Evolutionary conservation across 2,888 invertebrate species (phyloP).

Genomic region (Apotomis betuletana): DNA sequence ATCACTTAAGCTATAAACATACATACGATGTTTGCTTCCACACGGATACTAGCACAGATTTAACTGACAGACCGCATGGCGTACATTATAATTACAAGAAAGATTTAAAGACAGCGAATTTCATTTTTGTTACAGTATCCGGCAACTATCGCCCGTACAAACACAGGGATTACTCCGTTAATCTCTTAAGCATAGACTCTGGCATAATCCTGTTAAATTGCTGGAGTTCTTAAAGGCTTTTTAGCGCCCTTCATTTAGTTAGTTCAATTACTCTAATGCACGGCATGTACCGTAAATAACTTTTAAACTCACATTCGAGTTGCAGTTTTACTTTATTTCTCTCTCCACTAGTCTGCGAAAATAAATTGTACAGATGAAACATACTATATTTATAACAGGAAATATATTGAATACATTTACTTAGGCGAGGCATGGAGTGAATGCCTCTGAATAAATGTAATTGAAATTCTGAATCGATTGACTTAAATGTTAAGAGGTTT

Average conservation of each 20-base stretch:
- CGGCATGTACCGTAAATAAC: constrained; percentile 15
- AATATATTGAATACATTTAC: constrained; percentile 2
- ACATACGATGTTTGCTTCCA: no score
- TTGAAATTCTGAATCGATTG: constrained; percentile 25
- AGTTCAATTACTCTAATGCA: constrained; percentile 40
- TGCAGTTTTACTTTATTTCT: constrained; percentile 13
- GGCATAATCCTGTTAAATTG: constrained; percentile 39
- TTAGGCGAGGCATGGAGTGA: constrained; percentile 11
- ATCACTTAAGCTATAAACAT: no score
- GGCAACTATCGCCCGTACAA: constrained; percentile 1
- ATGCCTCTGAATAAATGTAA: constrained; percentile 24
- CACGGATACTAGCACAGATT: no score
- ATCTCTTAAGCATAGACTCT: constrained; percentile 33
- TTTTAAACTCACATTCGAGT: constrained; percentile 11
- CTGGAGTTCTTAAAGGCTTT: constrained; percentile 38
- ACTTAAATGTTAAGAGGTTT: constrained; percentile 9
- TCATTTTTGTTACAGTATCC: constrained; percentile 10
- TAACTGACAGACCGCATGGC: neutral
- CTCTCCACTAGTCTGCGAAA: constrained; percentile 9
- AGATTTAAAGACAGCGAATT: neutral
- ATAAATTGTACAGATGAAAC: constrained; percentile 20
- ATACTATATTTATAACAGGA: constrained; percentile 10
- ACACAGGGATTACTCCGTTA: constrained; percentile 24
- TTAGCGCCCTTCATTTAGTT: constrained; percentile 33
- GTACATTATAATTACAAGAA: no score